phyloP scores from a whole-genome alignment of 1,140 invertebrate species.

The Nomia melanderi region DNA sequence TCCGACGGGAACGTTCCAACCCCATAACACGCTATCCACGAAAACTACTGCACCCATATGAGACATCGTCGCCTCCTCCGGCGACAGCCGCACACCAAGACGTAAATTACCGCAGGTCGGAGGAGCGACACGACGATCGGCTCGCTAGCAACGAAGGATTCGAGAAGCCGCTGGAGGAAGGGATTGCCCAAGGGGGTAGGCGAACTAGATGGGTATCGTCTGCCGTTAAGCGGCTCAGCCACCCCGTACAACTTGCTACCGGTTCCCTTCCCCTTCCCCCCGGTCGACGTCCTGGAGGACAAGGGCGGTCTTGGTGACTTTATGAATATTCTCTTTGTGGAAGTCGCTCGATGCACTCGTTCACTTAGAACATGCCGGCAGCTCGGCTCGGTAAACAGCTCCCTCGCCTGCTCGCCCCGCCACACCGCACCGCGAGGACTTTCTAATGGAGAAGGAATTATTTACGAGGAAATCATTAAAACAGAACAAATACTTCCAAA shows the following conservation, averaged over 20 bases:
- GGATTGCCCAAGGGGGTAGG: constrained; percentile 52
- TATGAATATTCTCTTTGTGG: constrained; percentile 69
- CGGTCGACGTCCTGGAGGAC: constrained; percentile 48
- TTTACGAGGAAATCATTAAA: constrained; percentile 50
- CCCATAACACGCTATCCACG: neutral
- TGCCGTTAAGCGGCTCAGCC: constrained; percentile 68
- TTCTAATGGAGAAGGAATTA: constrained; percentile 61
- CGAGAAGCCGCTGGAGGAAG: constrained; percentile 11
- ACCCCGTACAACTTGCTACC: constrained; percentile 46
- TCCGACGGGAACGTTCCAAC: neutral
- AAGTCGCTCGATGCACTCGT: constrained; percentile 60
- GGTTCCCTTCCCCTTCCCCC: neutral
- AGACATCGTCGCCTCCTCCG: neutral
- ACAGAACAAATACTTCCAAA: constrained; percentile 29
- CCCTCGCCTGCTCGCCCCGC: neutral
- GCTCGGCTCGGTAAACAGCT: constrained; percentile 46
- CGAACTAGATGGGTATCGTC: constrained; percentile 62
- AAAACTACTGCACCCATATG: constrained; percentile 3
- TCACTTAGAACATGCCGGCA: constrained; percentile 62
- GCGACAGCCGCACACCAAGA: constrained; percentile 7
- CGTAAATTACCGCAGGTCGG: constrained; percentile 54
- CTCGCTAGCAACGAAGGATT: constrained; percentile 44
- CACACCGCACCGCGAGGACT: neutral
- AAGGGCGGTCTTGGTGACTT: constrained; percentile 55
- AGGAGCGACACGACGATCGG: constrained; percentile 35